Evolutionary conservation across 2,113 vertebrate species (phyloP), one percentile per base, ranked within the genome.

Genomic region (Brachionichthys hirsutus): DNA sequence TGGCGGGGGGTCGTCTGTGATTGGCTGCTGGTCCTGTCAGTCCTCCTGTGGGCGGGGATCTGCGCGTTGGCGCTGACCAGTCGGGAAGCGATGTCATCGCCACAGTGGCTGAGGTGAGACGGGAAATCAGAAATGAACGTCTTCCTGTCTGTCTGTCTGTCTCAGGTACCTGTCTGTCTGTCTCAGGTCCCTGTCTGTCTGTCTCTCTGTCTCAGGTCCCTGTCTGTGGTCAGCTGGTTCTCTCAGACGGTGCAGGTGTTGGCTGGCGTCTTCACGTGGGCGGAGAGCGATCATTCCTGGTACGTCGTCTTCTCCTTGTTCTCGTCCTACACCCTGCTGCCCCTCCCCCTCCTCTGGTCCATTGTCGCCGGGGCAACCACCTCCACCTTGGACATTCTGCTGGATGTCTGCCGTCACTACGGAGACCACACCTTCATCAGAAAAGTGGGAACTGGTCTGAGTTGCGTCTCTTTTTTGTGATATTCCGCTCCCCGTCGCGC

Each of bases 301-400:
- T 89, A 89, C 18, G 75, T 87, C 45, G 85, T 88, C 70, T 89
- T 87, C 77, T 85, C 75, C 0, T 68, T 90, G 0, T 90, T 89
- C 58, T 78, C 85, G 58, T 87, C 82, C 36, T 85, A 88, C 76
- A 87, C 85, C 1, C 65, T 89, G 43, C 63, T 90, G 43, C 85
- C 86, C 11, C 54, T 90, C 15, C 88, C 88, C 8, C 76, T 89
- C n/a, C 76, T 85, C 16, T 88, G 88, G 88, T 79, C 87, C 62
- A 86, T 88, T 42, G 34, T 65, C 13, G 70, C 81, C 0, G 86
- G 83, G 35, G 57, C 58, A 11, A 62, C 77, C n/a, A 85, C 88
- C 30, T 68, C 86, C 44, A 20, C 52, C 24, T 51, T 84, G 53
- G 80, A 89, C 57, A 75, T 90, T 20, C 30, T 89, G 44, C 64